These are phyloP conservation scores for Linnaemya vulpina DNA, from an alignment of 2,888 invertebrate species.

Conservation along the genomic window DNA sequence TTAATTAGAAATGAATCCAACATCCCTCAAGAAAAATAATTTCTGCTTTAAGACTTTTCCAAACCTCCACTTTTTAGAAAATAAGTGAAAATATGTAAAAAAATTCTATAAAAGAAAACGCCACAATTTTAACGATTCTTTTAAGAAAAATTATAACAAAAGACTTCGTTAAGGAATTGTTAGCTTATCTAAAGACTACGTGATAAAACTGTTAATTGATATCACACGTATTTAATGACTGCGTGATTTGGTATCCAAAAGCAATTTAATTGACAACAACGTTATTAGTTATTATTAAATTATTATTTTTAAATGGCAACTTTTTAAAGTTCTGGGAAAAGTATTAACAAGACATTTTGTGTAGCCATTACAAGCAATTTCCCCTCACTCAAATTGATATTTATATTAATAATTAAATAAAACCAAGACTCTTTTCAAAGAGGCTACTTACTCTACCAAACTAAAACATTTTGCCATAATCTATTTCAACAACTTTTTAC, in stretches of 20 bases:
- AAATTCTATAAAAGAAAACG: too few relatives aligned
- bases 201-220: neutral
- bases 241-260: neutral
- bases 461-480: neutral
- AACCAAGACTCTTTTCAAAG: neutral
- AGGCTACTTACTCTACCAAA: neutral
- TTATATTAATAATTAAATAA: conserved; percentile 21
- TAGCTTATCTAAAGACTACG: neutral
- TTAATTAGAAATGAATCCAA: too few relatives aligned
- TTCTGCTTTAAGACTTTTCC: too few relatives aligned
- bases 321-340: neutral
- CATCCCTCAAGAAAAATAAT: too few relatives aligned
- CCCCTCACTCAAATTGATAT: neutral
- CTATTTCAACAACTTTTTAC: neutral
- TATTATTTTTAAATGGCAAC: conserved; percentile 3
- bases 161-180: neutral
- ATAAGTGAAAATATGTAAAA: too few relatives aligned
- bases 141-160: neutral
- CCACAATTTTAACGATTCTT: neutral
- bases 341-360: neutral
- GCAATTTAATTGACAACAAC: neutral
- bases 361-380: neutral
- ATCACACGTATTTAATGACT: neutral
- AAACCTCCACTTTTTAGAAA: too few relatives aligned
- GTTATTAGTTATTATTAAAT: neutral